Percentiles rank a stretch among this genome's conserved stretches.
Conservation (phyloP, 2,797 vertebrate genomes). For the Loris lydekkerianus region DNA sequence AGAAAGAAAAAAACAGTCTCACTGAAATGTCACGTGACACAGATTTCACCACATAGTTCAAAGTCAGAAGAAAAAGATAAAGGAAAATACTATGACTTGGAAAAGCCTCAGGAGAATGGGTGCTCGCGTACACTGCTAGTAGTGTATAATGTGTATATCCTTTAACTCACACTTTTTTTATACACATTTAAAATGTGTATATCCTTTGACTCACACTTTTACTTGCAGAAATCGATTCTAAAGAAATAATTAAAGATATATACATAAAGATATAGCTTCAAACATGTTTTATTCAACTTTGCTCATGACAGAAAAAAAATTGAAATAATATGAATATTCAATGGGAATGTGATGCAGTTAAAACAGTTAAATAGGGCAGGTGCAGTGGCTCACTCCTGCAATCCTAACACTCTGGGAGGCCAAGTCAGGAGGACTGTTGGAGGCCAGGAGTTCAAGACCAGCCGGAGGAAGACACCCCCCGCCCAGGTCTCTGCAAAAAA, state of each 20-base stretch:
- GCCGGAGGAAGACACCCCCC: background rate
- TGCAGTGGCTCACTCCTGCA: background rate
- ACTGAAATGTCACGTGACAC: background rate
- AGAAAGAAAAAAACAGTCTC: background rate
- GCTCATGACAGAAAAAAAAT: background rate
- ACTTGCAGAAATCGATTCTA: background rate
- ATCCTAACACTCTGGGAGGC: background rate
- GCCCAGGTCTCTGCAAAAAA: background rate
- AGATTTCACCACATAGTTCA: background rate
- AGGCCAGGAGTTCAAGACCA: background rate
- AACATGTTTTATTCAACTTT: slow-evolving; percentile 27
- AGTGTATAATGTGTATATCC: background rate
- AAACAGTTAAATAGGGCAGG: background rate
- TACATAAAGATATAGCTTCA: background rate
- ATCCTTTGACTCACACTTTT: background rate
- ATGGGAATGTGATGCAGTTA: background rate
- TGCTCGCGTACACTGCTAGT: background rate
- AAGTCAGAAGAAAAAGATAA: slow-evolving; percentile 27
- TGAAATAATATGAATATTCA: background rate
- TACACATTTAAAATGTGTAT: background rate
- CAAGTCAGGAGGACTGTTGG: background rate
- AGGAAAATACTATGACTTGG: background rate
- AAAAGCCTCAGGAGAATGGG: background rate
- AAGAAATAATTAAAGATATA: background rate
- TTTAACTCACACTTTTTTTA: background rate